These are phyloP conservation scores for Noctua janthina DNA, from an alignment of 2,888 invertebrate genomes.

Conservation along the genomic window DNA sequence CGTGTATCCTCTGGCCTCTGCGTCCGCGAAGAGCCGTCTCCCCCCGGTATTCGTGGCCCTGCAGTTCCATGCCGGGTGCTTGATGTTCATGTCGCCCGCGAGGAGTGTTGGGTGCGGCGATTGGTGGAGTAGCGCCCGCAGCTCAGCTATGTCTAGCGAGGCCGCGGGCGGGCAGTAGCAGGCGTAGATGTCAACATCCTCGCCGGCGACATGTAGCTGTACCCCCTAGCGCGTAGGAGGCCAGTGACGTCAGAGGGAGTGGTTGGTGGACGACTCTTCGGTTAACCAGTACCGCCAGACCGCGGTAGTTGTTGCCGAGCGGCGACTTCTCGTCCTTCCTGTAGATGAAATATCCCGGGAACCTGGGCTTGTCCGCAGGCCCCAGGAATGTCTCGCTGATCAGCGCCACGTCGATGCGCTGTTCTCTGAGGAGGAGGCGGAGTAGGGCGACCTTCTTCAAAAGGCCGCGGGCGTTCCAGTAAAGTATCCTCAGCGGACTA, in stretches of 20 bases:
- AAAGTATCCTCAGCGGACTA: no score
- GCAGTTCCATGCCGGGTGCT: no score
- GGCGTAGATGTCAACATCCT: neutral
- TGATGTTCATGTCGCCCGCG: no score
- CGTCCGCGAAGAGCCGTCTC: no score
- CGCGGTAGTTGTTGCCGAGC: neutral
- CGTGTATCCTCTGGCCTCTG: no score
- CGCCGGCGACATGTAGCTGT: neutral
- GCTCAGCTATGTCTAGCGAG: neutral
- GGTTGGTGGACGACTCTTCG: neutral
- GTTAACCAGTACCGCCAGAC: neutral
- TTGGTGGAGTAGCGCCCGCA: conserved; percentile 5
- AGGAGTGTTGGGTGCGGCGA: no score
- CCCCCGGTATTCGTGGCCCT: no score
- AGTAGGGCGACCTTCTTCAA: no score
- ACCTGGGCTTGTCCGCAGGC: neutral
- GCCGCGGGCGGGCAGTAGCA: neutral
- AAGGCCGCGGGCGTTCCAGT: no score
- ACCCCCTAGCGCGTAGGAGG: neutral
- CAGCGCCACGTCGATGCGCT: neutral
- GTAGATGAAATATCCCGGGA: neutral
- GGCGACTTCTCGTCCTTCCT: neutral
- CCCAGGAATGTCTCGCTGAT: neutral
- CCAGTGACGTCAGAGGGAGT: neutral
- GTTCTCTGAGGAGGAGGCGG: neutral